Evolutionary conservation across 2,113 vertebrate species (phyloP), one percentile per base, ranked within the genome.

Genomic region (Machaerirhynchus nigripectus): DNA sequence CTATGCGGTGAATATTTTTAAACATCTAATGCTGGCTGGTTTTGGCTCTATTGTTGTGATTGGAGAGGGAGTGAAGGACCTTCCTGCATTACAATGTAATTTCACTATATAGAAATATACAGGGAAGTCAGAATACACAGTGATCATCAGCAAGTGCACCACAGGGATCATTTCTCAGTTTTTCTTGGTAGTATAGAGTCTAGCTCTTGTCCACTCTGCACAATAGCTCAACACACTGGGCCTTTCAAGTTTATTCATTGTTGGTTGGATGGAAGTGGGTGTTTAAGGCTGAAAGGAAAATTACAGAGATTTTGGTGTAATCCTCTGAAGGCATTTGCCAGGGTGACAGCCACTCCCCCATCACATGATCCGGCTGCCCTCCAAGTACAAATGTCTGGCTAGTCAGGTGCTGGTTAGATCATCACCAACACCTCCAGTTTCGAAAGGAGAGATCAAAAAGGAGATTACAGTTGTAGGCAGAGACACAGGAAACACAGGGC

Each of bases 321-420:
- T 52, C 35, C 39, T 84, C 23, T 0, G 3, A 37, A 24, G 35
- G 52, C 35, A 63, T 64, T 76, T 0, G 2, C 60, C 47, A 31
- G 61, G 40, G 52, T 55, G 44, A 67, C 65, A 75, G 69, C 74
- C 61, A 79, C 87, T 40, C 69, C 69, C 20, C 27, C 39, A 84
- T 55, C 60, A 44, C 73, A 26, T 1, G 4, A 37, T 21, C 30
- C 19, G 30, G 40, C 40, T 64, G 71, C n/a, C 33, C 57, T 90
- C 53, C 65, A 50, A 79, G 79, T 65, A 60, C 53, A 40, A 71
- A 26, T 11, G 75, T 70, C 39, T 93, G 82, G 31, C 11, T 1
- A 80, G 94, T 80, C 94, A 94, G 82, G 88, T 88, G 88, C 82
- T 85, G 76, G 70, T 94, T 95, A 93, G 88, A 67, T 96, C 92